Conservation (phyloP, 2,797 vertebrate genomes). For the Ctenopoma kingsleyae region DNA sequence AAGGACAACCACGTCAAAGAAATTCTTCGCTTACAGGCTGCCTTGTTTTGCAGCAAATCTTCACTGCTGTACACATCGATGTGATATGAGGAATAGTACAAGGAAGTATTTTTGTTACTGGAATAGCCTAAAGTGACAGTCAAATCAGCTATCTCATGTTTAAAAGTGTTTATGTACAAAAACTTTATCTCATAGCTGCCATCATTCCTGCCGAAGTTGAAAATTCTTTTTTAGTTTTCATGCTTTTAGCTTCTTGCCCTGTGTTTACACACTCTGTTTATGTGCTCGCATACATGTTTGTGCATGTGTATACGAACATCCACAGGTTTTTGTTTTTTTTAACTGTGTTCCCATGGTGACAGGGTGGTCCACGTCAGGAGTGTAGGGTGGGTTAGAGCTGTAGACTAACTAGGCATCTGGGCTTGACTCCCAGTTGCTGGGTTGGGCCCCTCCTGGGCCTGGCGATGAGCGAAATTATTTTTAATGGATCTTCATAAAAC, state of each 20-base stretch:
- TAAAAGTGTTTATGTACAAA: constrained; percentile 44
- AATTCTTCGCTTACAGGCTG: constrained; percentile 55
- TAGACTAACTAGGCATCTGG: constrained; percentile 75
- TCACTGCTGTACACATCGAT: constrained; percentile 17
- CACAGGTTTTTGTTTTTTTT: constrained; percentile 48
- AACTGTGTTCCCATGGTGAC: constrained; percentile 63
- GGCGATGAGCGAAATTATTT: constrained; percentile 87
- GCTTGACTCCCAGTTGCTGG: constrained; percentile 71
- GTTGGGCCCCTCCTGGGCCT: constrained; percentile 84
- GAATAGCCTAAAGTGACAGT: constrained; percentile 60
- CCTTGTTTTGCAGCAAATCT: constrained; percentile 64
- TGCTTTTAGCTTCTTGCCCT: constrained; percentile 14
- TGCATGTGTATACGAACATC: constrained; percentile 13
- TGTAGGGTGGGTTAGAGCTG: constrained; percentile 46
- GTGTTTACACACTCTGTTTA: constrained; percentile 23
- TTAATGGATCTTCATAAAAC: constrained; percentile 90
- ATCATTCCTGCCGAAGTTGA: constrained; percentile 28
- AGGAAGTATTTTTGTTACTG: constrained; percentile 44
- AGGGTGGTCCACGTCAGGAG: constrained; percentile 60
- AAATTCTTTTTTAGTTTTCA: constrained; percentile 17
- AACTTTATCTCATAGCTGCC: constrained; percentile 38
- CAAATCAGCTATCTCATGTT: constrained; percentile 50
- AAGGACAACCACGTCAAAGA: constrained; percentile 74
- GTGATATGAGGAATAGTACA: constrained; percentile 25
- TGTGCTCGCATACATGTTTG: not conserved